phyloP scores from a whole-genome alignment of 2,797 vertebrate species.

The Enteromius fasciolatus region DNA sequence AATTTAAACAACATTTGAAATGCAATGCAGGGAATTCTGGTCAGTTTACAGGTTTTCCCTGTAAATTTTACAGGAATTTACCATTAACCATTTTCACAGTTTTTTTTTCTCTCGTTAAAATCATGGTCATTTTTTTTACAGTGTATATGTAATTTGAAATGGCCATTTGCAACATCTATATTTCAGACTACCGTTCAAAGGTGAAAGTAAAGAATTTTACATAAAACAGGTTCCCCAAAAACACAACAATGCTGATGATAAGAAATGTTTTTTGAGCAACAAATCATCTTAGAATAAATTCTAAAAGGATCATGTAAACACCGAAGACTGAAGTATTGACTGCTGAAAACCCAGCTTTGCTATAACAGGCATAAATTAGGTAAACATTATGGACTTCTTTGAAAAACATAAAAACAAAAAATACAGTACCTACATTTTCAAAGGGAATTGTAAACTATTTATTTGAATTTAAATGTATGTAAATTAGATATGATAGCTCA shows the following conservation, averaged over 20 bases:
- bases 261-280: not conserved
- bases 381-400: not conserved
- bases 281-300: not conserved
- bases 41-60: too few species aligned
- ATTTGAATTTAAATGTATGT: not conserved
- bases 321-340: not conserved
- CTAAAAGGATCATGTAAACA: not conserved
- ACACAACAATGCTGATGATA: not conserved
- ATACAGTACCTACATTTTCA: not conserved
- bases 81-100: too few species aligned
- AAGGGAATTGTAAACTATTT: not conserved
- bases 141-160: not conserved
- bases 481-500: not conserved
- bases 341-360: not conserved
- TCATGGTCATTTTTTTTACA: too few species aligned
- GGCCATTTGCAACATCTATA: not conserved
- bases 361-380: not conserved
- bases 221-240: too few species aligned
- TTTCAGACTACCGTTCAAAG: not conserved
- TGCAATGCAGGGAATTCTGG: too few species aligned
- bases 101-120: too few species aligned
- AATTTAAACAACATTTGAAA: too few species aligned
- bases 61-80: too few species aligned
- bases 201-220: not conserved
- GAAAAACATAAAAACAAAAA: not conserved